Base-by-base conservation (phyloP, 2,888 invertebrate genomes). In the Terebella lapidaria region DNA sequence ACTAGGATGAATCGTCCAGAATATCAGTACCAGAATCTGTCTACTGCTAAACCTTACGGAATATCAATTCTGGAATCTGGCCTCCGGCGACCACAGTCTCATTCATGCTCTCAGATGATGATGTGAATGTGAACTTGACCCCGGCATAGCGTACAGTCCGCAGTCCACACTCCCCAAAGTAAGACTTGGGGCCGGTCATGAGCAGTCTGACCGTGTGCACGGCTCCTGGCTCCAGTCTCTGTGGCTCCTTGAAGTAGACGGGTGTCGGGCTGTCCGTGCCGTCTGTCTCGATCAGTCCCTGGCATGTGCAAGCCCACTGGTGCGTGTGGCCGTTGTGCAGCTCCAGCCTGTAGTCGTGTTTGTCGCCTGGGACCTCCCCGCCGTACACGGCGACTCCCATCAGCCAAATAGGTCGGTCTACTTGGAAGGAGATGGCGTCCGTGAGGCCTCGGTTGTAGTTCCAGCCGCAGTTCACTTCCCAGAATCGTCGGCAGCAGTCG, bases 341-440 rank as follows among this genome's bases (percentile, higher is more conserved):
- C 25, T 60, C 57, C 15, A 52, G 45, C 24, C 51, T 42, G 26
- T 57, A 56, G 4, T 51, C 30, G 27, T 57, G 60, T 28, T 27
- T 26, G 10, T 49, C 58, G 18, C 30, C 26, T 22, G n/a, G n/a
- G n/a, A 35, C 49, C 42, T 60, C 57, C 10, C 60, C 55, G n/a
- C 61, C 61, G 54, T 62, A 62, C n/a, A 62, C 28, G 29, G 49
- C 57, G 25, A 62, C 52, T 26, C 58, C 61, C 15, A 59, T 51
- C 28, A 62, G 10, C 15, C 56, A 35, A 24, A 62, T 56, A 18
- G 58, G 58, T 46, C 27, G 24, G 42, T 62, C 59, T 24, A 26
- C 49, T 18, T 29, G 47, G 45, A 62, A 58, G n/a, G 49, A 35
- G n/a, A 62, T 42, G 22, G 61, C 58, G 25, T 62, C 61, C 26